Evolutionary conservation across 2,113 vertebrate genomes (phyloP), one percentile per base, ranked within the genome.

Genomic region (Phaethon lepturus): DNA sequence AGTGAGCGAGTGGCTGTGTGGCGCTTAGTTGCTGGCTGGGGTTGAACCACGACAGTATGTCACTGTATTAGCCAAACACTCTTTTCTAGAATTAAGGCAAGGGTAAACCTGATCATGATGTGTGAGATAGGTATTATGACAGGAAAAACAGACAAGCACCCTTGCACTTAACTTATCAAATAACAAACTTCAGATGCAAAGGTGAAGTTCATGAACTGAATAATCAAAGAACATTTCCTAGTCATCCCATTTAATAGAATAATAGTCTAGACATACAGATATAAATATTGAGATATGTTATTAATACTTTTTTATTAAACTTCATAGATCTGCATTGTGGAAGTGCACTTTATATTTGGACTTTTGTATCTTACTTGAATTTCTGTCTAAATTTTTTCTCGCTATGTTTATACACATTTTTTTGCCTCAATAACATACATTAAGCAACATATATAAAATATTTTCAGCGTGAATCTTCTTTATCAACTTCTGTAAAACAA

Each of bases 121-220:
- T 80, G 13, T 72, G 52, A 86, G 35, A 20, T 24, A 52, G 52
- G 14, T 66, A 33, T 56, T 85, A 56, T 83, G 50, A 53, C 24
- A 81, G 38, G 23, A n/a, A 88, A 93, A 69, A 59, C 81, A 23
- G 56, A 62, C 9, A 4, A 47, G 10, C 22, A 66, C 3, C 18
- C 33, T 92, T 77, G 63, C 35, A 58, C 72, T 62, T 59, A 53
- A 45, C n/a, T 82, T 87, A 58, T 52, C 71, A 85, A 94, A 74
- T 47, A 79, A 23, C 17, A 79, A 72, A 83, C 68, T 90, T 83
- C 49, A 66, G 76, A 80, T 62, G 40, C 49, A 92, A 95, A 96
- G 53, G 33, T 86, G 69, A 95, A 86, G 13, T 63, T 79, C 23
- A 35, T 6, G 4, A 29, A 67, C 56, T 60, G 60, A 71, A 72